Evolutionary conservation across 2,113 vertebrate genomes (phyloP).

Genomic region (Tychaedon coryphoeus): DNA sequence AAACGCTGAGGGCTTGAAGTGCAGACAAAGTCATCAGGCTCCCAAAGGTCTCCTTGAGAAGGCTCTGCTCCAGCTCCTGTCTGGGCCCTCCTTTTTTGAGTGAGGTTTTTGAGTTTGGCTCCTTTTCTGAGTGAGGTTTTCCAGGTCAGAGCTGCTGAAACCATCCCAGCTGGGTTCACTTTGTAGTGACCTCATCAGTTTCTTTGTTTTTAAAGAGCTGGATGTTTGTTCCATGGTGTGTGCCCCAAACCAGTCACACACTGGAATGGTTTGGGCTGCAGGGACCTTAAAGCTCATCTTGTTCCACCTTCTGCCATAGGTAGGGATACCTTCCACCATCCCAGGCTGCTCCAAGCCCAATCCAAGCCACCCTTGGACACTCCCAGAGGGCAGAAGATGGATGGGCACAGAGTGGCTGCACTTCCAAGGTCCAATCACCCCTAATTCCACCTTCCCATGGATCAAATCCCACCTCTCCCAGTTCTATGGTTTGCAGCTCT

Average conservation of each 20-base stretch:
- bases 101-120: neutral
- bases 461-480: neutral
- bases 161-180: neutral
- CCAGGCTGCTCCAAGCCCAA: neutral
- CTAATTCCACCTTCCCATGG: accelerated
- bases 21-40: neutral
- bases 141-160: neutral
- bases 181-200: neutral
- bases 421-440: neutral
- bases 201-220: neutral
- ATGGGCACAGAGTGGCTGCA: no score
- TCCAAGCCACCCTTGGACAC: neutral
- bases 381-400: neutral
- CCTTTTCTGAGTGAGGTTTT: neutral
- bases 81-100: neutral
- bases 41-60: neutral
- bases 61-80: neutral
- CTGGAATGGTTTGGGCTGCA: neutral
- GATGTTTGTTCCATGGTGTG: neutral
- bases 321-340: neutral
- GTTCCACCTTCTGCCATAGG: neutral
- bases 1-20: neutral
- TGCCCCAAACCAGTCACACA: neutral
- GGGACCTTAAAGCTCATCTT: neutral
- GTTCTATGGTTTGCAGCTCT: neutral